Evolutionary conservation across 2,888 invertebrate species (phyloP), one percentile per base, ranked within the genome.

Genomic region (Allophyes oxyacanthae): DNA sequence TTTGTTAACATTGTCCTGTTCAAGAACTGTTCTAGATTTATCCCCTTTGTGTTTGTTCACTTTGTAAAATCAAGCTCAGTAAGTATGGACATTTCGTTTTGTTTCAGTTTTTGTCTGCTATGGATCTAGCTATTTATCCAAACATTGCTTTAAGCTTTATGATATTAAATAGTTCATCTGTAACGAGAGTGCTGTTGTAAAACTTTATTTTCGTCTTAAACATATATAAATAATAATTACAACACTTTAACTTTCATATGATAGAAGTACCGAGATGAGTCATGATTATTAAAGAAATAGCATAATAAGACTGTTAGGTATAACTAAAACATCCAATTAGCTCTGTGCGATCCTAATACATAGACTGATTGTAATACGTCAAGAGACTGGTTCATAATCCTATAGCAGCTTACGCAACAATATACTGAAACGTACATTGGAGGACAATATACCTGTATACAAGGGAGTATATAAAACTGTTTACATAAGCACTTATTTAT

Each of bases 401-500:
- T 60, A 15, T 60, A 62, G 66, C 50, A 59, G 25, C 55, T 57
- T 69, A 67, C 44, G 53, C 67, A 70, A 71, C 67, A n/a, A 69
- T 67, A 56, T 50, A 57, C 44, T 57, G 41, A 40, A 34, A 42
- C 37, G 49, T 64, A 65, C 54, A 76, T 72, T 73, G 66, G 40
- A 60, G 75, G 78, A 85, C 83, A 82, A 81, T 83, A 73, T 79
- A 73, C 66, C 77, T 83, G 80, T 83, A 75, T 87, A 85, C 81
- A 78, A 77, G 64, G 71, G 80, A 83, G 82, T 88, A 88, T 80
- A 88, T 86, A 88, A 83, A 83, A 82, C 75, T 83, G 85, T 88
- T 87, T 87, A 92, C 86, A 89, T 89, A 86, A 83, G 86, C 78
- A 87, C 82, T 86, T 91, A 93, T 92, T 88, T 93, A 92, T 89